These are phyloP conservation scores for Stegodyphus dumicola DNA, from an alignment of 1,140 invertebrate genomes.

Conservation along the genomic window DNA sequence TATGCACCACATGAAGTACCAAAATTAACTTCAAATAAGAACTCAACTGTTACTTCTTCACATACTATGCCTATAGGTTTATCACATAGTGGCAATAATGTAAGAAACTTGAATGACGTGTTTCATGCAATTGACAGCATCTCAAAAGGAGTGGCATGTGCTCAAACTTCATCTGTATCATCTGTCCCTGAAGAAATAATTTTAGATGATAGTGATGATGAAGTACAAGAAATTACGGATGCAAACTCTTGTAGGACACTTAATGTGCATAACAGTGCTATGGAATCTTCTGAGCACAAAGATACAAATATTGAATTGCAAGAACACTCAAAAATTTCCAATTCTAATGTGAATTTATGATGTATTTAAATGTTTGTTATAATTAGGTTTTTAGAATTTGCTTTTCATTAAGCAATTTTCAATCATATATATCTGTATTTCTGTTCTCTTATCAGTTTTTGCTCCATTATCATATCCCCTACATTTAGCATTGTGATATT, in stretches of 20 bases:
- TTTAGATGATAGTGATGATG: constrained; percentile 32
- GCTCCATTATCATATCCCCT: no score
- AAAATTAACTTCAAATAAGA: background rate
- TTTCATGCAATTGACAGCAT: background rate
- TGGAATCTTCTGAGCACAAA: no score
- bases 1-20: background rate
- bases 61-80: background rate
- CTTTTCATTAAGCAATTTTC: no score
- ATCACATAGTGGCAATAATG: background rate
- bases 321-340: no score
- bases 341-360: no score
- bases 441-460: no score
- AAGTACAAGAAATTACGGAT: background rate
- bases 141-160: background rate
- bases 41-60: background rate
- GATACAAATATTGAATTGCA: no score
- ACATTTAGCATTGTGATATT: no score
- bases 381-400: no score
- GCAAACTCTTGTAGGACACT: background rate
- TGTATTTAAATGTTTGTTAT: no score
- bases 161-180: background rate
- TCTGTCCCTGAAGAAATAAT: constrained; percentile 29
- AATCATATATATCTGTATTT: no score
- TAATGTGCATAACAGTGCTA: no score
- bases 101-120: background rate